Percentiles rank a stretch among this genome's conserved stretches.
phyloP scores from a whole-genome alignment of 2,113 vertebrate species.

The Osmerus eperlanus region DNA sequence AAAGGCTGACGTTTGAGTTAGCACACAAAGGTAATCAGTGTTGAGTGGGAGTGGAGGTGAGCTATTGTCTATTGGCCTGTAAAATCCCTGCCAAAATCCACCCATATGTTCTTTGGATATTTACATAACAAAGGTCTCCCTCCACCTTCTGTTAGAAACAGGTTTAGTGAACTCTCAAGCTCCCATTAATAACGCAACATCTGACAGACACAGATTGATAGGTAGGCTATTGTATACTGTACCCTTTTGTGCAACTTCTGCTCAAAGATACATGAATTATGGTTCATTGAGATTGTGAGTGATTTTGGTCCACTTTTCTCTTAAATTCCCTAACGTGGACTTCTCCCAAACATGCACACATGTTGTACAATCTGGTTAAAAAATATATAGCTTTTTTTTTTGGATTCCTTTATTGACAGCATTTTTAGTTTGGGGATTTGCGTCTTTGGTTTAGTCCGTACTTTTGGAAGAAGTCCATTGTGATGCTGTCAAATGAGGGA shows the following conservation, averaged over 20 bases:
- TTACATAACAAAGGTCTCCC: constrained; percentile 11
- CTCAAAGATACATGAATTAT: constrained; percentile 16
- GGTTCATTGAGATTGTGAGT: constrained; percentile 7
- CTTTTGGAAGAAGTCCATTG: constrained; percentile 25
- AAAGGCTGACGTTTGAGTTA: background rate
- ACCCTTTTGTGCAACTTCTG: background rate
- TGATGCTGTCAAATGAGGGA: constrained; percentile 48
- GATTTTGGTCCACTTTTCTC: constrained; percentile 1
- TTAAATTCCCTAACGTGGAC: background rate
- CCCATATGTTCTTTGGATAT: constrained; percentile 1
- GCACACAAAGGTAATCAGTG: background rate
- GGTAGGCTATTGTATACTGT: background rate
- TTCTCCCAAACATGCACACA: background rate
- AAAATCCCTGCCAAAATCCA: constrained; percentile 3
- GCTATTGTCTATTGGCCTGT: constrained; percentile 1
- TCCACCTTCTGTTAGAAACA: constrained; percentile 3
- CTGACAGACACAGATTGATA: background rate
- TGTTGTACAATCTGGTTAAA: background rate
- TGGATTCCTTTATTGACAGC: constrained; percentile 20
- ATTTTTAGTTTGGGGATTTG: constrained; percentile 11
- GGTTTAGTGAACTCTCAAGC: background rate
- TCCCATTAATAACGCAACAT: constrained; percentile 1
- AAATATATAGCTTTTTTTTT: constrained; percentile 16
- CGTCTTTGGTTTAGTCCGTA: constrained; percentile 9
- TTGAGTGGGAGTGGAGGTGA: constrained; percentile 4